Conservation (phyloP, 2,113 vertebrate species). For the Calidris pugnax region DNA sequence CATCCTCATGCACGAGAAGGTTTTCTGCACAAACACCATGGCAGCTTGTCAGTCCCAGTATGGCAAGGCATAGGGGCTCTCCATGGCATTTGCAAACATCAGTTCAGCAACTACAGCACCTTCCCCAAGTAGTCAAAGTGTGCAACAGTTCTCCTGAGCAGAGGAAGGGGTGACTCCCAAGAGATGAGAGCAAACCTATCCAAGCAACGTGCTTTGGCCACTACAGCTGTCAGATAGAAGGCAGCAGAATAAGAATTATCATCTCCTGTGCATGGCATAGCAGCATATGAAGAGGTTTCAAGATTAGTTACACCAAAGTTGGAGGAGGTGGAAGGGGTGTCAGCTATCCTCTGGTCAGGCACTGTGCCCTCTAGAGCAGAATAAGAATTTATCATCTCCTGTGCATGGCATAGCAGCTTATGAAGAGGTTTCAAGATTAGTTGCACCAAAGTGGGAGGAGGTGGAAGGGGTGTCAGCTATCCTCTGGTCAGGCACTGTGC, state of each 20-base stretch:
- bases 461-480: neutral
- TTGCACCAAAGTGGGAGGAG: neutral
- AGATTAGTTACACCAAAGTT: neutral
- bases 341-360: neutral
- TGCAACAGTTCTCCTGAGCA: neutral
- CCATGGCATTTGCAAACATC: neutral
- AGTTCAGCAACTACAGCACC: neutral
- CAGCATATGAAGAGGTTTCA: neutral
- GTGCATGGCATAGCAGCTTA: neutral
- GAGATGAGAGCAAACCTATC: neutral
- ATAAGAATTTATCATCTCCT: neutral
- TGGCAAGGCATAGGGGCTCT: neutral
- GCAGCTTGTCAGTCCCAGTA: neutral
- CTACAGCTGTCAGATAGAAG: neutral
- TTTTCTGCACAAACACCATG: neutral
- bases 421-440: neutral
- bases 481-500: neutral
- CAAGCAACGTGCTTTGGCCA: neutral
- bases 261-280: neutral
- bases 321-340: neutral
- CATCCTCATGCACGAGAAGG: accelerated
- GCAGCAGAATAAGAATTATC: neutral
- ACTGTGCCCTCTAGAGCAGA: neutral
- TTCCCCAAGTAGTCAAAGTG: neutral
- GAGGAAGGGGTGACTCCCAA: neutral